phyloP scores from a whole-genome alignment of 1,140 invertebrate species.

The Heliconius himera region DNA sequence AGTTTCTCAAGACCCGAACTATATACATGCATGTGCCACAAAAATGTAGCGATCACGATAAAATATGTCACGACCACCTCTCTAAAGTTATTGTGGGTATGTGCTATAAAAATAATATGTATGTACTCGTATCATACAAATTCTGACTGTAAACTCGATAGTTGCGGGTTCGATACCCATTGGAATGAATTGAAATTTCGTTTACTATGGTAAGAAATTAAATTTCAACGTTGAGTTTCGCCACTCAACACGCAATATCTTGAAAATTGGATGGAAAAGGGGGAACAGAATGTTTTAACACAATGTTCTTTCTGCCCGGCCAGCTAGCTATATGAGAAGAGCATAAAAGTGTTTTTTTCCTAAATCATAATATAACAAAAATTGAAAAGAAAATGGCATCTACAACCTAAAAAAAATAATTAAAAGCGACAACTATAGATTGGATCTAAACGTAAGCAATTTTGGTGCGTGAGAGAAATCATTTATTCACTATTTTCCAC shows the following conservation, averaged over 20 bases:
- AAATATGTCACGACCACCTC: slow-evolving; percentile 32
- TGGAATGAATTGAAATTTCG: not conserved
- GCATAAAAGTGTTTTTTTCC: too few species aligned
- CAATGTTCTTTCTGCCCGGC: too few species aligned
- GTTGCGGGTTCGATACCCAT: not conserved
- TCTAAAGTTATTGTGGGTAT: not conserved
- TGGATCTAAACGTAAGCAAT: not conserved
- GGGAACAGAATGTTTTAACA: too few species aligned
- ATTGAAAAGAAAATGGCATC: too few species aligned
- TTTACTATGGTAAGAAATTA: too few species aligned
- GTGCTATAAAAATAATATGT: not conserved
- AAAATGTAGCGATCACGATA: slow-evolving; percentile 36
- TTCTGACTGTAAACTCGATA: not conserved
- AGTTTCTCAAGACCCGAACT: slow-evolving; percentile 37
- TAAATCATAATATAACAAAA: too few species aligned
- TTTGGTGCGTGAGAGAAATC: slow-evolving; percentile 23
- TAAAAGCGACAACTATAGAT: not conserved
- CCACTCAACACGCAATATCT: too few species aligned
- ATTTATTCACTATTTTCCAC: slow-evolving; percentile 21
- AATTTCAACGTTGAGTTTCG: too few species aligned
- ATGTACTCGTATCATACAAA: not conserved
- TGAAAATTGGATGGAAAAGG: too few species aligned
- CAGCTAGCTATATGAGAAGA: too few species aligned
- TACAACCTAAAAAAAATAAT: too few species aligned
- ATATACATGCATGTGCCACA: slow-evolving; percentile 26